A percentile compares a stretch with the other conserved stretches of the same genome.
Conservation (phyloP, 1,140 invertebrate species). For the Drosophila neocordata region DNA sequence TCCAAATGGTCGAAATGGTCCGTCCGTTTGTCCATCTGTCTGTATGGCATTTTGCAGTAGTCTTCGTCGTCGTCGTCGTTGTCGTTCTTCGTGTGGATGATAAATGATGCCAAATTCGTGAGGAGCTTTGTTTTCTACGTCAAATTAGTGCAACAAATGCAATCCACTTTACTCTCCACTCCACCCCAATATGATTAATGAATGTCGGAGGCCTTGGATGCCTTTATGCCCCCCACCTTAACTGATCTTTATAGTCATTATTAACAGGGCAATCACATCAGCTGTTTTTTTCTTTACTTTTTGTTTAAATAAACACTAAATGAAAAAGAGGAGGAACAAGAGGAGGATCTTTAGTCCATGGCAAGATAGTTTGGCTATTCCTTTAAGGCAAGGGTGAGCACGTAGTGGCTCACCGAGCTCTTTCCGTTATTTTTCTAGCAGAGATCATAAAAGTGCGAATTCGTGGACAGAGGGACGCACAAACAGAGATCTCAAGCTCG, state of each 20-base stretch:
- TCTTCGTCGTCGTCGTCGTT: neutral
- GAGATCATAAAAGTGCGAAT: too few species aligned
- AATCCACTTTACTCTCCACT: conserved; percentile 21
- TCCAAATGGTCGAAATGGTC: conserved; percentile 31
- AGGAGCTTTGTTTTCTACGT: conserved; percentile 70
- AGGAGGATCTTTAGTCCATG: too few species aligned
- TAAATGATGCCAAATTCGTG: conserved; percentile 80
- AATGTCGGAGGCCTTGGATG: neutral
- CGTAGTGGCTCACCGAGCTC: too few species aligned
- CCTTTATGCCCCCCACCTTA: neutral
- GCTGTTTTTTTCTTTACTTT: conserved; percentile 1
- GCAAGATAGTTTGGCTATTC: too few species aligned
- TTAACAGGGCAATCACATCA: conserved; percentile 41
- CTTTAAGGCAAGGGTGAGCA: too few species aligned
- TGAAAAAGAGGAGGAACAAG: neutral
- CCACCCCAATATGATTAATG: conserved; percentile 62
- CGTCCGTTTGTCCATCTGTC: too few species aligned
- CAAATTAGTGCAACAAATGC: conserved; percentile 62
- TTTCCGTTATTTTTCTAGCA: too few species aligned
- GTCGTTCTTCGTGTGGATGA: conserved; percentile 38
- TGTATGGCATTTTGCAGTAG: conserved; percentile 26
- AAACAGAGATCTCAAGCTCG: too few species aligned
- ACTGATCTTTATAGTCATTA: conserved; percentile 20
- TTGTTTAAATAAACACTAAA: too few species aligned
- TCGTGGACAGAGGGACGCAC: too few species aligned